Percentiles rank a stretch among this genome's conserved stretches.
phyloP scores from a whole-genome alignment of 2,797 vertebrate genomes.

The Enteromius anoplus region DNA sequence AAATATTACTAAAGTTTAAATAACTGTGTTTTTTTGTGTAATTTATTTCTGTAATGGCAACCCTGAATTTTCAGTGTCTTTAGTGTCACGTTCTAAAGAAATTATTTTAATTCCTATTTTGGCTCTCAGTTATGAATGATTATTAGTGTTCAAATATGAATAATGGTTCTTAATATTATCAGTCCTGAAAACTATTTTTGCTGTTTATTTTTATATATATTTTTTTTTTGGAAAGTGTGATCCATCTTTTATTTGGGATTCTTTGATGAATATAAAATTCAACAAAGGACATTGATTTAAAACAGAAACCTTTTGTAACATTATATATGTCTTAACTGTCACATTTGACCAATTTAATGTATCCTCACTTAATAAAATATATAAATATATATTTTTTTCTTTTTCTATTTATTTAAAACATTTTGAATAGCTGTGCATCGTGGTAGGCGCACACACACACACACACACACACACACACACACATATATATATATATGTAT shows the following conservation, averaged over 20 bases:
- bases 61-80: neutral
- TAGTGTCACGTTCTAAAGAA: neutral
- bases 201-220: neutral
- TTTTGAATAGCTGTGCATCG: too few species aligned
- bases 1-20: neutral
- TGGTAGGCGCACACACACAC: too few species aligned
- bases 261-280: neutral
- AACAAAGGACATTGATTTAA: neutral
- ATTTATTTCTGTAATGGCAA: neutral
- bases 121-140: neutral
- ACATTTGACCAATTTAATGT: neutral
- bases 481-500: too few species aligned
- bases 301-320: neutral
- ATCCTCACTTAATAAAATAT: neutral
- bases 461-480: too few species aligned
- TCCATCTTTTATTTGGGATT: neutral
- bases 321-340: neutral
- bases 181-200: neutral
- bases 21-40: neutral
- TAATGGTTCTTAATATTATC: neutral
- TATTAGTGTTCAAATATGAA: neutral
- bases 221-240: neutral
- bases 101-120: neutral
- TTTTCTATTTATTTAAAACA: too few species aligned
- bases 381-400: too few species aligned